Base-by-base conservation (phyloP, 2,888 invertebrate genomes). In the Holacanthella duospinosa region DNA sequence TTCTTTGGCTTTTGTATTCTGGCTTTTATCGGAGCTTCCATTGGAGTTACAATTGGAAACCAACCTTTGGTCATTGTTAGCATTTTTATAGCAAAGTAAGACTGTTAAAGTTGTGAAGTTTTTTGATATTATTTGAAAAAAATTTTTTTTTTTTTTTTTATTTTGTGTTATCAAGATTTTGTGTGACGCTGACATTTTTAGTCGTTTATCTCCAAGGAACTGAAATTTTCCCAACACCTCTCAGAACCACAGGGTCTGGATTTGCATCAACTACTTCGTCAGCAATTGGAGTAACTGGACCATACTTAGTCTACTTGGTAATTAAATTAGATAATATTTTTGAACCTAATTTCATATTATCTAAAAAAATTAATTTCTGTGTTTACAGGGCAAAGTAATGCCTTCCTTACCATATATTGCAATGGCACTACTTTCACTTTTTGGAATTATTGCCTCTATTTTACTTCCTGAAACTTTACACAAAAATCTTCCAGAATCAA, bases 181-280 rank as follows among this genome's bases (percentile, higher is more conserved):
- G 61, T n/a, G 63, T 82, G 61, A 82, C 82, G 2, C 73, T 83
- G 25, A 78, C 81, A 4, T 84, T 82, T 75, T 83, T 83, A 71
- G 78, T 82, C 24, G 80, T 81, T 28, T 82, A 81, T 73, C 77
- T 86, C 61, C 81, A 85, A 67, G 81, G 82, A 63, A 80, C 85
- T 75, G 86, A 86, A 76, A 78, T 84, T 28, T 85, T 84, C 75
- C 86, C 86, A 19, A 86, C 86, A 0, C 83, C 83, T 70, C 77
- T 85, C 43, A 77, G 86, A 28, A 84, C 85, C 74, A 82, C 84
- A 3, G 86, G 85, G 55, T 80, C 83, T 68, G 81, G 84, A 0
- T 74, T 85, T 63, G 83, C 84, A 29, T 80, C 81, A 62, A 79
- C 84, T 48, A 72, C 82, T 55, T 80, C 82, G 6, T 82, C 82